Conservation (phyloP, 2,797 vertebrate species). For the Crenichthys baileyi region DNA sequence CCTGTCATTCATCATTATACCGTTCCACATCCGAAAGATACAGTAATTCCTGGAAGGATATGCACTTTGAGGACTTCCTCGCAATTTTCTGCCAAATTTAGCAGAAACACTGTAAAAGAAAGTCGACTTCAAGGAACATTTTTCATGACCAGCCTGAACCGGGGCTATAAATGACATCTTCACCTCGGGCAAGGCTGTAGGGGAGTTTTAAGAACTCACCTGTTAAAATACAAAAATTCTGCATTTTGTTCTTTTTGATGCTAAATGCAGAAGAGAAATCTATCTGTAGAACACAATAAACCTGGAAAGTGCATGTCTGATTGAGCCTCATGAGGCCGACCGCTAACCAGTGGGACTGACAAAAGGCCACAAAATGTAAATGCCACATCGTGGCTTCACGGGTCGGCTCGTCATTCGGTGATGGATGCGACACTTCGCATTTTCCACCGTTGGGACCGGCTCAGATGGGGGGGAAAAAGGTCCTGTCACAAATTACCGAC, state of each 20-base stretch:
- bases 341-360: conserved; percentile 39
- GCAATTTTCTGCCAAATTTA: conserved; percentile 6
- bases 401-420: conserved; percentile 63
- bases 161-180: conserved; percentile 44
- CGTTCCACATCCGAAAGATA: not conserved
- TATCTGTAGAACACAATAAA: conserved; percentile 26
- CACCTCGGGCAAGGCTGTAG: conserved; percentile 53
- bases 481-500: conserved; percentile 47
- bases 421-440: conserved; percentile 65
- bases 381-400: conserved; percentile 43
- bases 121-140: conserved; percentile 61
- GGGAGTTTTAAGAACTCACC: conserved; percentile 29
- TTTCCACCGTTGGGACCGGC: conserved; percentile 49
- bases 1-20: conserved; percentile 64
- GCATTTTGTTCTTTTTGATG: conserved; percentile 14
- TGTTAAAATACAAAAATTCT: conserved; percentile 31
- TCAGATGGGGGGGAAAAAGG: conserved; percentile 24
- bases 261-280: conserved; percentile 16
- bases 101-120: conserved; percentile 26
- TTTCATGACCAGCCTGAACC: conserved; percentile 62
- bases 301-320: conserved; percentile 18
- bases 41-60: not conserved
- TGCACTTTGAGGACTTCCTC: not conserved
- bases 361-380: conserved; percentile 55
- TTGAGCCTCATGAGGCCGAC: conserved; percentile 14